Evolutionary conservation across 2,113 vertebrate genomes (phyloP), one percentile per base, ranked within the genome.

Genomic region (Syngnathoides biaculeatus): DNA sequence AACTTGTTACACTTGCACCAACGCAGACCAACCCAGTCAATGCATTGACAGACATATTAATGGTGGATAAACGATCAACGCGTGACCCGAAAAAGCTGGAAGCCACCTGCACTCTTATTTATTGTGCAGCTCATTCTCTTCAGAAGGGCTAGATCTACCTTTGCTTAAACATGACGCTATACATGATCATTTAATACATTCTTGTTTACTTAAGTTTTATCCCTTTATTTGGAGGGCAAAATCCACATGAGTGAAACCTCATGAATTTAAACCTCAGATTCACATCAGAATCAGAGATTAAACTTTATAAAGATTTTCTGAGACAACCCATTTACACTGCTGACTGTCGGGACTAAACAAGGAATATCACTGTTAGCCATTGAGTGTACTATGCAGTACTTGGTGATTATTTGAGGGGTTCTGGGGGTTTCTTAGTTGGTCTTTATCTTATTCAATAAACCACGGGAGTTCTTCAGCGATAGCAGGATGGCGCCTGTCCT

Each of bases 121-220:
- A 35, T 57, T 64, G 42, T 8, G 24, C 22, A 63, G 20, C 40
- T 61, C 63, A 45, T 38, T 66, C 38, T 74, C 61, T 77, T 42
- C 57, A 13, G 20, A 84, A 88, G 88, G 82, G 82, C 84, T 86
- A 67, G 67, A 69, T 17, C 67, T 26, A 39, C 57, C 50, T 74
- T 68, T 11, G 62, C 52, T 69, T 30, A 35, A 19, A 64, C 20
- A 45, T 48, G 39, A 40, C 10, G 12, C n/a, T n/a, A 39, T 20
- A 59, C 30, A 12, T 2, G 10, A 59, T 61, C 10, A n/a, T 8
- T 2, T 1, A 40, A 42, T 22, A 3, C 20, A 38, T 60, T 22
- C 2, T 17, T 57, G 13, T 57, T 57, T 2, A 26, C 26, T 57
- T 30, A 5, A 24, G 22, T 27, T 15, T 30, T 15, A 27, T 57